Evolutionary conservation across 2,113 vertebrate genomes (phyloP).

Genomic region (Mirounga angustirostris): DNA sequence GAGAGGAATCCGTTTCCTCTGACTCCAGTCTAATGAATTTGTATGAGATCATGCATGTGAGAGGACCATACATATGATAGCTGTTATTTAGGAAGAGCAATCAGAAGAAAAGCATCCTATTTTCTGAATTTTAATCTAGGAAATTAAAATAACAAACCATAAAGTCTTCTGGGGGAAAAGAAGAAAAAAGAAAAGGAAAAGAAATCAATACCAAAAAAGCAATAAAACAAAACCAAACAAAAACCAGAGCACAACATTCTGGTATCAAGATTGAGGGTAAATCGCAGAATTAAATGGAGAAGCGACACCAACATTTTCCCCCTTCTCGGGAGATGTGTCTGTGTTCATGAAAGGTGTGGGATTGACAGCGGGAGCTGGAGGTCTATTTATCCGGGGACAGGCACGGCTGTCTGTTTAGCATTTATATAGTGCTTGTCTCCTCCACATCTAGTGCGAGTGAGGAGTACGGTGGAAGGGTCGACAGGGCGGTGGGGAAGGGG

Average conservation of each 20-base stretch:
- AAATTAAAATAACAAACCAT: constrained; percentile 65
- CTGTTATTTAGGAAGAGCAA: neutral
- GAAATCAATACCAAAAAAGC: constrained; percentile 52
- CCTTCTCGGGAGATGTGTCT: constrained; percentile 49
- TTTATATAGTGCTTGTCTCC: constrained; percentile 65
- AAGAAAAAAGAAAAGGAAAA: neutral
- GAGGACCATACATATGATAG: neutral
- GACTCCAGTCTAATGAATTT: neutral
- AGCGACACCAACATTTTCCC: neutral
- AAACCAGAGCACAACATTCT: neutral
- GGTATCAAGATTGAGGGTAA: constrained; percentile 42
- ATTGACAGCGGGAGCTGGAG: neutral
- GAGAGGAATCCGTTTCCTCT: neutral
- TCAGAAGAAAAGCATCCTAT: constrained; percentile 51
- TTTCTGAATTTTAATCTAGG: constrained; percentile 44
- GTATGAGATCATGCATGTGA: neutral
- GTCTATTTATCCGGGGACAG: constrained; percentile 60
- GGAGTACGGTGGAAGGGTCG: neutral
- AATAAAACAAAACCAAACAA: neutral
- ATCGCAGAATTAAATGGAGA: constrained; percentile 27
- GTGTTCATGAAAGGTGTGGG: constrained; percentile 28
- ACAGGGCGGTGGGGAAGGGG: accelerated
- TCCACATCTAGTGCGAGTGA: neutral
- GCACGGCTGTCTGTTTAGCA: constrained; percentile 63
- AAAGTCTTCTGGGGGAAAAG: constrained; percentile 8